A percentile compares a stretch with the other conserved stretches of the same genome.
Evolutionary conservation across 2,888 invertebrate species (phyloP).

Genomic region (Hyposoter dolosus): DNA sequence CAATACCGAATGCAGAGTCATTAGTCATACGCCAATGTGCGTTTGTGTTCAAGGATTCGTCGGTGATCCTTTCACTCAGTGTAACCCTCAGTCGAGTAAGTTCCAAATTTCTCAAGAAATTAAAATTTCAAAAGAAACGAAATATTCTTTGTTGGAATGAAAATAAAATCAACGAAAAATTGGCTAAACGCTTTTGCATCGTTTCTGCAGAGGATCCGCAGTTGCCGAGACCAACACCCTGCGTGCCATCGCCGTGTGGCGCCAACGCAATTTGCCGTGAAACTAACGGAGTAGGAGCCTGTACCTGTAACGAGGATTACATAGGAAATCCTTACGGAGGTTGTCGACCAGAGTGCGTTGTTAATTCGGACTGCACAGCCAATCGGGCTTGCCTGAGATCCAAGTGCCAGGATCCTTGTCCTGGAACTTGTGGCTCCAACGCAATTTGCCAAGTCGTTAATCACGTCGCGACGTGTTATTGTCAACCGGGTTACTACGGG

Average conservation of each 20-base stretch:
- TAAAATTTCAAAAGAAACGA: background rate
- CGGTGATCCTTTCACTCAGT: constrained; percentile 87
- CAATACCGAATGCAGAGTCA: constrained; percentile 90
- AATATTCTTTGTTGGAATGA: background rate
- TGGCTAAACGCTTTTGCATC: constrained; percentile 3
- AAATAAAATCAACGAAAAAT: constrained; percentile 30
- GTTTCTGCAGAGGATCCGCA: constrained; percentile 70
- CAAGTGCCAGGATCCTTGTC: constrained; percentile 90
- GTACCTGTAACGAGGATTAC: constrained; percentile 87
- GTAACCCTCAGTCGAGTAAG: constrained; percentile 73
- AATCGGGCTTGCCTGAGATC: constrained; percentile 89
- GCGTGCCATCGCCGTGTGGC: constrained; percentile 93
- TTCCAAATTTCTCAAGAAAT: constrained; percentile 28
- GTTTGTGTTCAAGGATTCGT: constrained; percentile 86
- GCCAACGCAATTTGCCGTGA: constrained; percentile 92
- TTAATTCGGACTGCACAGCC: constrained; percentile 89
- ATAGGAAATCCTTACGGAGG: constrained; percentile 88
- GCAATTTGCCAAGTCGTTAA: constrained; percentile 89
- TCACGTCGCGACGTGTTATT: constrained; percentile 88
- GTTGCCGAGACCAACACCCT: constrained; percentile 85
- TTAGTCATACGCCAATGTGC: constrained; percentile 92
- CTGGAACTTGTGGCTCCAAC: constrained; percentile 90
- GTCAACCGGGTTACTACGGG: constrained; percentile 87
- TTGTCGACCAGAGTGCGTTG: constrained; percentile 90
- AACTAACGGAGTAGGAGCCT: constrained; percentile 85